Evolutionary conservation across 2,113 vertebrate genomes (phyloP).

Genomic region (Phrynosoma blainvillii): DNA sequence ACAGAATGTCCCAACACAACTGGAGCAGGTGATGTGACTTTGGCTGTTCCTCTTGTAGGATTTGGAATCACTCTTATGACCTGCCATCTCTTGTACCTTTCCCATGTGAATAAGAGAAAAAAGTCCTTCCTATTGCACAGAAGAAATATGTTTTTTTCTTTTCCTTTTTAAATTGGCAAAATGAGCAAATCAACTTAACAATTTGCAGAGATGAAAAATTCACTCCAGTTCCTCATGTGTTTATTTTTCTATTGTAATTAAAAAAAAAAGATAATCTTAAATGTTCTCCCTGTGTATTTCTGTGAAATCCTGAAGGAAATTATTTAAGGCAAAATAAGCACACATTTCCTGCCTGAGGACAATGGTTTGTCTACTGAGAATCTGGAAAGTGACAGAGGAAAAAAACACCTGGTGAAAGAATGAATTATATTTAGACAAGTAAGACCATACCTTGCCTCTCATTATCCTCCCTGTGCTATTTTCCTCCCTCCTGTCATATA

Average conservation of each 20-base stretch:
- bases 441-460: not conserved
- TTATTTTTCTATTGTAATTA: slow-evolving; percentile 9
- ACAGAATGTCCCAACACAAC: too few species aligned
- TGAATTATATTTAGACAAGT: slow-evolving; percentile 27
- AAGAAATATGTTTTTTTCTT: not conserved
- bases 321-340: slow-evolving; percentile 31
- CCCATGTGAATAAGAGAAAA: slow-evolving; percentile 5
- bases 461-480: not conserved
- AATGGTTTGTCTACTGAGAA: fast-evolving
- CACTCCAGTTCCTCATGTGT: slow-evolving; percentile 21
- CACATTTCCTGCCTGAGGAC: slow-evolving; percentile 25
- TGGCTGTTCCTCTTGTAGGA: too few species aligned
- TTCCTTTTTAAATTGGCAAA: not conserved
- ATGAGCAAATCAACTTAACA: slow-evolving; percentile 33
- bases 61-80: not conserved
- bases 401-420: slow-evolving; percentile 26
- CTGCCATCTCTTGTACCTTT: not conserved
- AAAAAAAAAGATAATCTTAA: not conserved
- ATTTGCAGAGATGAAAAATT: slow-evolving; percentile 28
- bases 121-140: not conserved
- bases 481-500: not conserved
- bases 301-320: slow-evolving; percentile 37
- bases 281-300: not conserved
- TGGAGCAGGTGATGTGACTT: too few species aligned
- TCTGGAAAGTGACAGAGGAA: not conserved